Evolutionary conservation across 2,797 vertebrate species (phyloP).

Genomic region (Sternarchorhynchus goeldii): DNA sequence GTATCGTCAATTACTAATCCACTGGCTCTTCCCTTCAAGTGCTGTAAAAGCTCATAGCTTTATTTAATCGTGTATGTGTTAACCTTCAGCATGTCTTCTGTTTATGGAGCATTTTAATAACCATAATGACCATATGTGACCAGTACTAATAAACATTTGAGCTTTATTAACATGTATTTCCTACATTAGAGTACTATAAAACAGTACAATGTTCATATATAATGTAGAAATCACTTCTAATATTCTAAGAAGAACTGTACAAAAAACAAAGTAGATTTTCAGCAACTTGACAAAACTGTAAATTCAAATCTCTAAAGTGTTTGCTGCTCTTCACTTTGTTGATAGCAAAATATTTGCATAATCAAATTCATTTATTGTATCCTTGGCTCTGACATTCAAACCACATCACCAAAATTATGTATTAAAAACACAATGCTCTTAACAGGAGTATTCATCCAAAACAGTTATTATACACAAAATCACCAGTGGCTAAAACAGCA

Average conservation of each 20-base stretch:
- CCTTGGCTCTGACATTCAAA: neutral
- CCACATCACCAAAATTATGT: neutral
- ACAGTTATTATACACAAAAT: slow-evolving; percentile 28
- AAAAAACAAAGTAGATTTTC: slow-evolving; percentile 63
- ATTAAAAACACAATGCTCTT: neutral
- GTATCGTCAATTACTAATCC: neutral
- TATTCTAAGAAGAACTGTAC: slow-evolving; percentile 64
- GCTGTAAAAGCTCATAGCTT: no score
- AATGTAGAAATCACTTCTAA: slow-evolving; percentile 68
- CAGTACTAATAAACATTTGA: slow-evolving; percentile 44
- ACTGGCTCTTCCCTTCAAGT: no score
- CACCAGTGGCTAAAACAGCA: neutral
- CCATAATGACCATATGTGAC: neutral
- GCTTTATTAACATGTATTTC: slow-evolving; percentile 64
- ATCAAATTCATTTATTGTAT: neutral
- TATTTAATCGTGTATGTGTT: no score
- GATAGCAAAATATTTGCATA: slow-evolving; percentile 15
- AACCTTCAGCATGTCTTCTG: no score
- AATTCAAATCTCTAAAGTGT: slow-evolving; percentile 11
- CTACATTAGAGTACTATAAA: slow-evolving; percentile 80
- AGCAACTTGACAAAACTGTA: slow-evolving; percentile 56
- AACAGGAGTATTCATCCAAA: slow-evolving; percentile 32
- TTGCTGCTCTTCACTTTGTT: slow-evolving; percentile 34
- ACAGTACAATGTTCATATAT: slow-evolving; percentile 73
- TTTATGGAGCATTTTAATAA: neutral